These are phyloP conservation scores for Protodeltote pygarga DNA, from an alignment of 2,888 invertebrate genomes.

Conservation along the genomic window DNA sequence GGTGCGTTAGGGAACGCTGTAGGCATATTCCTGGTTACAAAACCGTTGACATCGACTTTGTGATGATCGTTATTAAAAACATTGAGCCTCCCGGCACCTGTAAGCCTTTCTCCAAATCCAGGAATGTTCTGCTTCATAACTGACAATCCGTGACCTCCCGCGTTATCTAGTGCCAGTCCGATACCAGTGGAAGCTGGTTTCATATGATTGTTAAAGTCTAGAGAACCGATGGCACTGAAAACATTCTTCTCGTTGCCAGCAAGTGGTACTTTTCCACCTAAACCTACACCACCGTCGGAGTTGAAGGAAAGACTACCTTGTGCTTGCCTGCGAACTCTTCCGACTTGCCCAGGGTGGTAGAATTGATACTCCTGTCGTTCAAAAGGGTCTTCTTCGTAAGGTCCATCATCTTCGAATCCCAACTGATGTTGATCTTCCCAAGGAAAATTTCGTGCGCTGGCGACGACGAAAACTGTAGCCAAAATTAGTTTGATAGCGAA, in stretches of 20 bases:
- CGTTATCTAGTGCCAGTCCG: slow-evolving; percentile 29
- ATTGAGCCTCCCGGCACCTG: slow-evolving; percentile 27
- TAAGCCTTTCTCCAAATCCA: slow-evolving; percentile 1
- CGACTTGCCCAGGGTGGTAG: background rate
- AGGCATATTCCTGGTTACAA: slow-evolving; percentile 35
- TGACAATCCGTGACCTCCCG: slow-evolving; percentile 15
- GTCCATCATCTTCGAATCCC: slow-evolving; percentile 5
- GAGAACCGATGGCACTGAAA: slow-evolving; percentile 20
- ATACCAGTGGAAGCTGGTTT: slow-evolving; percentile 1
- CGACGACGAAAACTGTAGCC: slow-evolving; percentile 9
- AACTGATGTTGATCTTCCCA: slow-evolving; percentile 8
- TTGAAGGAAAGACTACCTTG: slow-evolving; percentile 24
- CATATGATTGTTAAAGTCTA: slow-evolving; percentile 14
- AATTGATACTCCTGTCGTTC: background rate
- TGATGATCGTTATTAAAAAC: slow-evolving; percentile 14
- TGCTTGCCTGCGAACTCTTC: slow-evolving; percentile 21
- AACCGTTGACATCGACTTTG: slow-evolving; percentile 23
- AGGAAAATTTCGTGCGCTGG: slow-evolving; percentile 23
- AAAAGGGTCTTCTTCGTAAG: background rate
- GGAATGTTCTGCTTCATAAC: slow-evolving; percentile 13
- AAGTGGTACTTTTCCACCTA: slow-evolving; percentile 21
- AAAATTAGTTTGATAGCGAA: slow-evolving; percentile 27
- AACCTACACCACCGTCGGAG: slow-evolving; percentile 21
- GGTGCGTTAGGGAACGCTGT: slow-evolving; percentile 13
- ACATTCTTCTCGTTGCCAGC: slow-evolving; percentile 10